Base-by-base conservation (phyloP, 2,797 vertebrate genomes). In the Loris lydekkerianus region DNA sequence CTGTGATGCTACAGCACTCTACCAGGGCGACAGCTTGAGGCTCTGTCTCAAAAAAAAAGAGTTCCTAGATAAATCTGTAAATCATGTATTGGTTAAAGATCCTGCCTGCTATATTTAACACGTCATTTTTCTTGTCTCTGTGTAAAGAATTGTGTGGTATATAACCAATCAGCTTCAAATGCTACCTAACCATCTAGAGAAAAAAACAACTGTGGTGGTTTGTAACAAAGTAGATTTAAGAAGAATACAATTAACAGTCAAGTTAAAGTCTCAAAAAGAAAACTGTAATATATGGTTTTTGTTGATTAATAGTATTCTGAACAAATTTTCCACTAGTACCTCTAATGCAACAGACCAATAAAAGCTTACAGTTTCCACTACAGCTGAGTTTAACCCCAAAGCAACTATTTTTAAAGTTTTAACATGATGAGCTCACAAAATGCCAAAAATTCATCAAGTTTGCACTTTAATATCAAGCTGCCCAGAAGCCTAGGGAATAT, bases 261-360 rank as follows among this genome's bases (percentile, higher is more conserved):
- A 91, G 58, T 86, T 58, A 86, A 95, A 34, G 40, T 60, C 67
- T 96, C 89, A 85, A 60, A 93, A 87, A 93, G 14, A 21, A 96
- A 97, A 92, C 25, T 56, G 7, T 56, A 86, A 95, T 87, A 91
- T 53, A 82, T 6, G 94, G 56, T 91, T 96, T 89, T 92, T 27
- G 21, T 7, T 89, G 37, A 65, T 49, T 60, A 72, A 69, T 61
- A 80, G 89, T 82, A 84, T 72, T 93, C 40, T 90, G 53, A 93
- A 90, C 23, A 40, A 77, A 84, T 82, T 96, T 95, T 75, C 60
- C 65, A 92, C 53, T 56, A 87, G 86, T 92, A 67, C 34, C 78
- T 93, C 81, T 80, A 96, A 4, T 87, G 49, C 87, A 96, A 96
- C 7, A 73, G 21, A 96, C 27, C 49, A 70, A n/a, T 83, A 86